A percentile compares a stretch with the other conserved stretches of the same genome.
Evolutionary conservation across 2,113 vertebrate genomes (phyloP).

Genomic region (Anoplopoma fimbria): DNA sequence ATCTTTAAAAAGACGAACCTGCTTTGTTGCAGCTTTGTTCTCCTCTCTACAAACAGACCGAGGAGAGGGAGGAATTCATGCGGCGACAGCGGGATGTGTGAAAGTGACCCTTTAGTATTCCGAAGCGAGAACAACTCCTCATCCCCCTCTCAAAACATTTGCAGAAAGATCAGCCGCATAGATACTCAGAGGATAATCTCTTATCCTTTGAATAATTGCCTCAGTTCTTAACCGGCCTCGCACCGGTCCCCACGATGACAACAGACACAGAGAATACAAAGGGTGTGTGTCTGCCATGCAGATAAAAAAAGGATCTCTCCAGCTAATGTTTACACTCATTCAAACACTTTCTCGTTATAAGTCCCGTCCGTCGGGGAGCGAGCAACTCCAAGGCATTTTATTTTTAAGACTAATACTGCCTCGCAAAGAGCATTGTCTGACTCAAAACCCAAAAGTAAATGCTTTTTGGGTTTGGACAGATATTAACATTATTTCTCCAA

Average conservation of each 20-base stretch:
- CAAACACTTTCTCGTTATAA: slow-evolving; percentile 60
- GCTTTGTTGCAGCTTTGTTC: slow-evolving; percentile 47
- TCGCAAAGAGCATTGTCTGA: slow-evolving; percentile 44
- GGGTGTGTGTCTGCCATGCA: slow-evolving; percentile 59
- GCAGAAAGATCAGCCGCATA: slow-evolving; percentile 32
- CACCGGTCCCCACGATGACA: slow-evolving; percentile 22
- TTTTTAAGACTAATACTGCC: slow-evolving; percentile 44
- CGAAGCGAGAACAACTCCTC: slow-evolving; percentile 19
- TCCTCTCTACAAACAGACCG: slow-evolving; percentile 34
- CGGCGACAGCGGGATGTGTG: slow-evolving; percentile 44
- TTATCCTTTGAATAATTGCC: slow-evolving; percentile 66
- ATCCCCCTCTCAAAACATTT: slow-evolving; percentile 57
- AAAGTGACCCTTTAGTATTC: slow-evolving; percentile 67
- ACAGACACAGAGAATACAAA: slow-evolving; percentile 47
- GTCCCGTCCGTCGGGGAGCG: slow-evolving; percentile 44
- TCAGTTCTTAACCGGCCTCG: slow-evolving; percentile 59
- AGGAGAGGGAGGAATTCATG: slow-evolving; percentile 8
- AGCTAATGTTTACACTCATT: slow-evolving; percentile 65
- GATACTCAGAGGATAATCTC: slow-evolving; percentile 66
- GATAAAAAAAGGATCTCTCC: slow-evolving; percentile 59
- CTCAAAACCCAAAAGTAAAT: slow-evolving; percentile 47
- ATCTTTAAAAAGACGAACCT: slow-evolving; percentile 54
- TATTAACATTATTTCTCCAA: slow-evolving; percentile 51
- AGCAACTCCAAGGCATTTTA: slow-evolving; percentile 38
- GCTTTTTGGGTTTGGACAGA: slow-evolving; percentile 24